Conservation (phyloP, 2,113 vertebrate genomes). For the Dicrurus megarhynchus region DNA sequence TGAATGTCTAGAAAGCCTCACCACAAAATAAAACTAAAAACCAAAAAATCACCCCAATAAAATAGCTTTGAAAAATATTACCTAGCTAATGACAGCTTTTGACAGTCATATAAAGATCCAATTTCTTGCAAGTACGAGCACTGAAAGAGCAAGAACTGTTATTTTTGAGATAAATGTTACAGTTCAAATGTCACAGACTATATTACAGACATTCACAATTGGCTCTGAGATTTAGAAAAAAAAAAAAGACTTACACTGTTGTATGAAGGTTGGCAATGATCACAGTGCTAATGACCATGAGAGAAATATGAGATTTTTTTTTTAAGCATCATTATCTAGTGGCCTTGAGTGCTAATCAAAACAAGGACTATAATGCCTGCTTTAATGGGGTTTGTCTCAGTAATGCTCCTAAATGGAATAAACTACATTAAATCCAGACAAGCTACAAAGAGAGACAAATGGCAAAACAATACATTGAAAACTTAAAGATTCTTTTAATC, state of each 20-base stretch:
- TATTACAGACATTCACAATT: not conserved
- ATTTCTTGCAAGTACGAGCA: not conserved
- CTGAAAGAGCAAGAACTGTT: not conserved
- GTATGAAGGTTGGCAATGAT: not conserved
- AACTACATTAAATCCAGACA: conserved; percentile 35
- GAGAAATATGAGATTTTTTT: not conserved
- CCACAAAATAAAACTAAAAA: not conserved
- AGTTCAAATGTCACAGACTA: not conserved
- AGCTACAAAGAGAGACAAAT: conserved; percentile 30
- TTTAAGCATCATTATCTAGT: conserved; percentile 14
- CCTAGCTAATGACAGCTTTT: not conserved
- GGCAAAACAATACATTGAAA: conserved; percentile 22
- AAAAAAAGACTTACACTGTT: not conserved
- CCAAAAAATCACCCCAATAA: not conserved
- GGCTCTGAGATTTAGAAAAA: not conserved
- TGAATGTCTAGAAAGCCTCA: not conserved
- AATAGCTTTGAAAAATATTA: not conserved
- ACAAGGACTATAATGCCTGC: conserved; percentile 15
- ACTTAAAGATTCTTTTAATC: conserved; percentile 22
- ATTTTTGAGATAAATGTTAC: not conserved
- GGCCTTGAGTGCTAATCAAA: conserved; percentile 53
- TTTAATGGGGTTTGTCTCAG: conserved; percentile 50
- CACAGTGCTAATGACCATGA: conserved; percentile 14
- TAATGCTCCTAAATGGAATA: conserved; percentile 36
- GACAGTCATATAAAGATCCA: not conserved